A percentile compares a stretch with the other conserved stretches of the same genome.
phyloP scores from a whole-genome alignment of 2,797 vertebrate species.

The Notolabrus celidotus region DNA sequence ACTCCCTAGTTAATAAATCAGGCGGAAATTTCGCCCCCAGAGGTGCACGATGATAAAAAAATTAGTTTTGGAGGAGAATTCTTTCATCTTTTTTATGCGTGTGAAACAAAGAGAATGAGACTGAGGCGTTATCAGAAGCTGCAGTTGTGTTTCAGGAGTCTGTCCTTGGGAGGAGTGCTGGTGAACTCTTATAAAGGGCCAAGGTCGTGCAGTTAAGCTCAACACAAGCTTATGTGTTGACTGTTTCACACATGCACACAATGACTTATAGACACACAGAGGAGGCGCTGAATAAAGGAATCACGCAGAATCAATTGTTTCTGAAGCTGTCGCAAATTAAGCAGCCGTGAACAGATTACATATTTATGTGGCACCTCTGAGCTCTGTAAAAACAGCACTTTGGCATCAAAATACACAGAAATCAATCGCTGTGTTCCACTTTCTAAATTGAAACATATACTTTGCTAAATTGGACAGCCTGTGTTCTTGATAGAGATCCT shows the following conservation, averaged over 20 bases:
- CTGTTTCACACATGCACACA: conserved; percentile 19
- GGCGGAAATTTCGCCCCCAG: conserved; percentile 60
- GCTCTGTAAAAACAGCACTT: conserved; percentile 61
- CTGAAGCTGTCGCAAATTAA: conserved; percentile 75
- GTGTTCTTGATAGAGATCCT: conserved; percentile 23
- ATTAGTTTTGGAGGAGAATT: conserved; percentile 59
- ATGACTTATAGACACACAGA: conserved; percentile 24
- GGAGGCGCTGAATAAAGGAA: conserved; percentile 44
- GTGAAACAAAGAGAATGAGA: conserved; percentile 72
- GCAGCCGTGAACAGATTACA: conserved; percentile 67
- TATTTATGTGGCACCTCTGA: conserved; percentile 70
- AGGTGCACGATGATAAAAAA: conserved; percentile 68
- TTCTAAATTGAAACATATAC: conserved; percentile 60
- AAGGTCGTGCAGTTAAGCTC: conserved; percentile 70
- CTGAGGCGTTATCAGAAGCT: conserved; percentile 74
- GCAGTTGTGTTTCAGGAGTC: conserved; percentile 73
- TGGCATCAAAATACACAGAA: conserved; percentile 62
- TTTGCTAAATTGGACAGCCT: conserved; percentile 25
- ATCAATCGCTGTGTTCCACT: conserved; percentile 71
- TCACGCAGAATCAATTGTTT: conserved; percentile 72
- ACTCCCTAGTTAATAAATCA: conserved; percentile 74
- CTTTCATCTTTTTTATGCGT: conserved; percentile 71
- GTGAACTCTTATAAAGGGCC: conserved; percentile 71
- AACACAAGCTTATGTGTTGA: conserved; percentile 61
- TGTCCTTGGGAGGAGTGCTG: conserved; percentile 69